phyloP scores from a whole-genome alignment of 2,797 vertebrate genomes.

The Spinibarbus caldwelli region DNA sequence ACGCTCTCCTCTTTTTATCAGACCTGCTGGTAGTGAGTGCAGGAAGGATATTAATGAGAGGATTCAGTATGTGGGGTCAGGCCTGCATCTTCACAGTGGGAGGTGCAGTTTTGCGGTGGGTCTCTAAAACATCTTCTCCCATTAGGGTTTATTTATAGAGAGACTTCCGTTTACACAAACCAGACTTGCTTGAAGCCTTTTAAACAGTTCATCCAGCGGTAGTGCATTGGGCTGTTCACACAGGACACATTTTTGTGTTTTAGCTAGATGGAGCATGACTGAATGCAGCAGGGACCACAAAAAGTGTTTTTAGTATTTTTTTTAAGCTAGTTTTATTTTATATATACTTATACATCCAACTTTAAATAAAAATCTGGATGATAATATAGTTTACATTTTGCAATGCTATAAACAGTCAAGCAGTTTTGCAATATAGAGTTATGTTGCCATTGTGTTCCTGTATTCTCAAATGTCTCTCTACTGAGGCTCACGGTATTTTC shows the following conservation, averaged over 20 bases:
- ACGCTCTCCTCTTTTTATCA: not conserved
- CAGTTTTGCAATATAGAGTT: not conserved
- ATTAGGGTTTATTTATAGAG: slow-evolving; percentile 59
- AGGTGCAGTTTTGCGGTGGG: slow-evolving; percentile 37
- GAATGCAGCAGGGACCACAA: not conserved
- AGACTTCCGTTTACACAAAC: slow-evolving; percentile 46
- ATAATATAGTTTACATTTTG: not conserved
- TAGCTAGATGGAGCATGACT: not conserved
- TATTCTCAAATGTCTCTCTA: slow-evolving; percentile 37
- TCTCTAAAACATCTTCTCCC: slow-evolving; percentile 36
- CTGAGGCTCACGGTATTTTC: slow-evolving; percentile 1
- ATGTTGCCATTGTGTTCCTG: slow-evolving; percentile 44
- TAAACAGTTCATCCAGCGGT: not conserved
- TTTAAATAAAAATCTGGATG: not conserved
- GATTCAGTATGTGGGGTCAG: slow-evolving; percentile 17
- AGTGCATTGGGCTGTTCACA: not conserved
- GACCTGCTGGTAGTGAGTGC: not conserved
- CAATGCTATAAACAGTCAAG: not conserved
- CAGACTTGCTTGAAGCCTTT: slow-evolving; percentile 10
- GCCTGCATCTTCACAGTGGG: slow-evolving; percentile 44
- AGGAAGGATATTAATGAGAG: slow-evolving; percentile 24
- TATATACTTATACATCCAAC: not conserved
- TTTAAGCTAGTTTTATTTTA: not conserved
- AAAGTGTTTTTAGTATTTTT: not conserved
- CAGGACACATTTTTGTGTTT: not conserved